Evolutionary conservation across 1,140 invertebrate genomes (phyloP), one percentile per base, ranked within the genome.

Genomic region (Hypothenemus hampei): DNA sequence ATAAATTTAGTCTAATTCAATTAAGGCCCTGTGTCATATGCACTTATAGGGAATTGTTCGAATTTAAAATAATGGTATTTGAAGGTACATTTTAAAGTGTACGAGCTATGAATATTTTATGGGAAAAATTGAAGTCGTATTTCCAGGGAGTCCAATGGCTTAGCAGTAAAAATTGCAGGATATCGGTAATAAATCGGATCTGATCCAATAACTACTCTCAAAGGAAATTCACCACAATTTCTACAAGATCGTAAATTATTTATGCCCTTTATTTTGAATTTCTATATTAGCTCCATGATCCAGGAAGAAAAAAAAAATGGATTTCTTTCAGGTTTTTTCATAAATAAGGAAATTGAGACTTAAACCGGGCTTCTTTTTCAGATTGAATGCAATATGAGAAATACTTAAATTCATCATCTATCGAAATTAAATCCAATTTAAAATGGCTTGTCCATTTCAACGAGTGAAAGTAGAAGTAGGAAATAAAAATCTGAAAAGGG

Each of bases 381-480:
- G 26, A 29, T 29, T 6, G n/a, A 29, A 29, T 29, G 26, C 6
- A 6, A 29, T 7, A 29, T n/a, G n/a, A 29, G 26, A 6, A n/a
- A 29, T 7, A 29, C 26, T 29, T 29, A n/a, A 29, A 29, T 7
- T 7, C 26, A 29, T 29, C 26, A 7, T 6, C 35, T 11, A 37
- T 7, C 35, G 8, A 7, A 37, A 37, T 16, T 11, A 6, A 6
- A 11, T 11, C 7, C 35, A 15, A 11, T 15, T 8, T 13, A 47
- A 21, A 36, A 65, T 56, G 57, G 57, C 61, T 71, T 66, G 55
- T 66, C 69, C 61, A 50, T 68, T 58, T 67, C 66, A 62, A 35
- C 63, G 56, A 16, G 39, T 60, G 10, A 36, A 53, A 33, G 13
- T 44, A 15, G 49, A 54, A 4, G 66, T 57, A 41, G 67, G 26